Evolutionary conservation across 1,140 invertebrate genomes (phyloP).

Genomic region (Neoseiulus cucumeris): DNA sequence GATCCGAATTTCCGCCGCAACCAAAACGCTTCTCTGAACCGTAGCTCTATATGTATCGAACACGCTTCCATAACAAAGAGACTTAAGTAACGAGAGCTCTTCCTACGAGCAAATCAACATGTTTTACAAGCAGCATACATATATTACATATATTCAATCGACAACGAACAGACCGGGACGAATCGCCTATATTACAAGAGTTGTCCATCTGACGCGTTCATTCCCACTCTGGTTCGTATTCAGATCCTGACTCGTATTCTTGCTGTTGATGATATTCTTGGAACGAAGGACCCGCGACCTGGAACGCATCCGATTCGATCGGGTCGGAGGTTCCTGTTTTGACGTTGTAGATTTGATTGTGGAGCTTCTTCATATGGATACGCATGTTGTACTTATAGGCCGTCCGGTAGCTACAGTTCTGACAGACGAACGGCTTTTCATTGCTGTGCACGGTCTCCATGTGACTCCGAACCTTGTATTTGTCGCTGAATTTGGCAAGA

Average conservation of each 20-base stretch:
- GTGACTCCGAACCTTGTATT: slow-evolving; percentile 4
- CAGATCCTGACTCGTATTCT: slow-evolving; percentile 2
- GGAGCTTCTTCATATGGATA: slow-evolving; percentile 1
- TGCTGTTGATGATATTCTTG: background rate
- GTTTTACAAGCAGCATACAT: no score
- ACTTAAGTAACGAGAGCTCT: no score
- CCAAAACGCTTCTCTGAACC: no score
- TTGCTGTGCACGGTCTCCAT: slow-evolving; percentile 4
- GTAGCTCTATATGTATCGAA: no score
- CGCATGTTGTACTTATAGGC: slow-evolving; percentile 9
- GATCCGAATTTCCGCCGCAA: no score
- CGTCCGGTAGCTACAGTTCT: background rate
- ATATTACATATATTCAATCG: background rate
- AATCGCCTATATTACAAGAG: background rate
- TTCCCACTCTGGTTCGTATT: slow-evolving; percentile 4
- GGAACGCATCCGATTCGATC: no score
- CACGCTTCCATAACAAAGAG: no score
- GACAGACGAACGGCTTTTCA: background rate
- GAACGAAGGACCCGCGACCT: no score
- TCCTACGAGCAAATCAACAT: no score
- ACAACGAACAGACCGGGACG: background rate
- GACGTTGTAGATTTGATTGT: background rate
- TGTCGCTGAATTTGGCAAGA: slow-evolving; percentile 3
- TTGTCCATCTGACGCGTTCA: no score
- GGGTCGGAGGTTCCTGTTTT: no score